Percentiles rank a stretch among this genome's conserved stretches.
These are phyloP conservation scores for Sphaerodactylus townsendi DNA, from an alignment of 2,113 vertebrate genomes.

Conservation along the genomic window DNA sequence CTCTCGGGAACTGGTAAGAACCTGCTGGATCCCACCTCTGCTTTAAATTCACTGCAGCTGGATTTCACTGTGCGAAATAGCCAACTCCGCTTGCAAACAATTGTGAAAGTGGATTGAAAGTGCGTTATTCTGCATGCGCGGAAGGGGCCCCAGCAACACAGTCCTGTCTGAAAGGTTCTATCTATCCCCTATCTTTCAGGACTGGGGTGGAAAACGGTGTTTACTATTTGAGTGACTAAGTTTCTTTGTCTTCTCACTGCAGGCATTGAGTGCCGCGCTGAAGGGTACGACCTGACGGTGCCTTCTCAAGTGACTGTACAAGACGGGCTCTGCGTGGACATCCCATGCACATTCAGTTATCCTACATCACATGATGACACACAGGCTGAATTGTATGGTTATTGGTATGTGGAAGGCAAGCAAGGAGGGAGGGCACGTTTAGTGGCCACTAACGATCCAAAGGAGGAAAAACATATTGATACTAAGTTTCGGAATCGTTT, in stretches of 20 bases:
- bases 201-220: too few relatives aligned
- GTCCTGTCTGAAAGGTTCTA: background rate
- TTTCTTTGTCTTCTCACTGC: background rate
- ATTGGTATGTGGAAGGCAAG: background rate
- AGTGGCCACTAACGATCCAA: background rate
- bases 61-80: too few relatives aligned
- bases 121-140: too few relatives aligned
- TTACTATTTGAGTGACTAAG: background rate
- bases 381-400: accelerated
- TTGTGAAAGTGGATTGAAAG: too few relatives aligned
- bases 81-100: too few relatives aligned
- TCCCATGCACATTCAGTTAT: conserved; percentile 9
- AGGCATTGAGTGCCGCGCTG: background rate
- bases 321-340: background rate
- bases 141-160: too few relatives aligned
- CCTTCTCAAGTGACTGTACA: background rate
- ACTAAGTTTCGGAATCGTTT: accelerated
- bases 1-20: too few relatives aligned
- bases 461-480: accelerated
- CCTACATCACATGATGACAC: accelerated
- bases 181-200: background rate
- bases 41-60: too few relatives aligned
- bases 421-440: too few relatives aligned
- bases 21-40: too few relatives aligned
- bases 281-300: accelerated